Base-by-base conservation (phyloP, 30 jellyfish, hydroid and myxozoan genomes). In the Cassiopea andromeda region DNA sequence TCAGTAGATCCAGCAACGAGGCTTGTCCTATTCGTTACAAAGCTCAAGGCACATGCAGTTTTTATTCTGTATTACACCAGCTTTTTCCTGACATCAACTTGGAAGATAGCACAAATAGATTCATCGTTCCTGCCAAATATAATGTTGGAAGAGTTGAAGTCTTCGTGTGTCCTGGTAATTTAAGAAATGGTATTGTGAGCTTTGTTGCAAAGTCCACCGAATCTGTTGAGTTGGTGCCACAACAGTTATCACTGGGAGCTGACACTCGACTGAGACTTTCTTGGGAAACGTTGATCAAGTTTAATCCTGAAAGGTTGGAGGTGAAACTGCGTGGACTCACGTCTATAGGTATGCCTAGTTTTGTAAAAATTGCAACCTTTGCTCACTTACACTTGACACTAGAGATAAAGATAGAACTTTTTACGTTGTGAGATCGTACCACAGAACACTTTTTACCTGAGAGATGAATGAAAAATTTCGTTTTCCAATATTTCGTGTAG, bases 161-260 rank as follows among this genome's bases (percentile, higher is more conserved):
- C n/a, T 48, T 17, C 60, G 60, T 15, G 7, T 80, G 88, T 72
- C 70, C 27, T 18, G 67, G 79, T 27, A 75, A 75, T 18, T 15
- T 44, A 4, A 76, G 48, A 14, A 3, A 50, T 38, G 87, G 77
- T 43, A 72, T 68, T 48, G 87, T 85, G 54, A 60, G 69, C 4
- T 85, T 85, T 69, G 45, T 48, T 19, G 87, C 81, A 12, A 71
- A 43, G n/a, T 61, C 87, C 8, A 43, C 60, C 12, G 93, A 85
- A 67, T 85, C 93, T 43, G 58, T 72, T 54, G 93, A 85, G 59
- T 57, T 85, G 1, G 71, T 46, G 48, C 93, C 93, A 44, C 83
- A 59, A 49, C 73, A 72, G 46, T 64, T 85, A 44, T 73, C 93
- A 17, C 67, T 85, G 2, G 93, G 84, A n/a, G 69, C 73, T 12